Conservation (phyloP, 2,113 vertebrate species). For the Toxotes chatareus region DNA sequence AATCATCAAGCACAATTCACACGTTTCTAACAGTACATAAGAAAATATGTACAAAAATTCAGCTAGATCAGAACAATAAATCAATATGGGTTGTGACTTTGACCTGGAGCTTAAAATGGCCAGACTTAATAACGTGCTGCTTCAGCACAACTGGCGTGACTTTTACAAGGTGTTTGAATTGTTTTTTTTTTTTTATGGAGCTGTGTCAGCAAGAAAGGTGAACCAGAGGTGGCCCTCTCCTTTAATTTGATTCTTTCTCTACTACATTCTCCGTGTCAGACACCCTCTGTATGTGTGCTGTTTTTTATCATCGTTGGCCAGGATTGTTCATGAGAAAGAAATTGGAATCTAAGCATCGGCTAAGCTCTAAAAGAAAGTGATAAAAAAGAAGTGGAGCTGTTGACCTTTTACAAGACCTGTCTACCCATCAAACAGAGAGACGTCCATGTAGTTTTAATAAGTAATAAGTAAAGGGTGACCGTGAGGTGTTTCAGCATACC, state of each 20-base stretch:
- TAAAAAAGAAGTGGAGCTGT: background rate
- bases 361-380: constrained; percentile 1
- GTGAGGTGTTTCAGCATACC: constrained; percentile 77
- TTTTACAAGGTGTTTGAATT: constrained; percentile 62
- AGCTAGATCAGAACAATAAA: background rate
- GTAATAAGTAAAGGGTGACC: constrained; percentile 25
- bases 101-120: constrained; percentile 18
- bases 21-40: background rate
- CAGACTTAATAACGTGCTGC: constrained; percentile 42
- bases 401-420: constrained; percentile 31
- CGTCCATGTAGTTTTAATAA: constrained; percentile 40
- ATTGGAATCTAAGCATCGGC: constrained; percentile 29
- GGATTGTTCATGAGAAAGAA: constrained; percentile 16
- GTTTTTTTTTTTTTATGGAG: constrained; percentile 40
- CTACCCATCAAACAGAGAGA: constrained; percentile 8
- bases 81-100: constrained; percentile 28
- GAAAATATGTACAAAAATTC: background rate
- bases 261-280: constrained; percentile 67
- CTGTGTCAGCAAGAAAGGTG: constrained; percentile 73
- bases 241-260: constrained; percentile 77
- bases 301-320: constrained; percentile 50
- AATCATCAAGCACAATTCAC: background rate
- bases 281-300: constrained; percentile 55
- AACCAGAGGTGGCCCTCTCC: constrained; percentile 64
- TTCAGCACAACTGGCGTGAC: constrained; percentile 59